Evolutionary conservation across 2,797 vertebrate species (phyloP).

Genomic region (Xiphorhynchus erythropygius): DNA sequence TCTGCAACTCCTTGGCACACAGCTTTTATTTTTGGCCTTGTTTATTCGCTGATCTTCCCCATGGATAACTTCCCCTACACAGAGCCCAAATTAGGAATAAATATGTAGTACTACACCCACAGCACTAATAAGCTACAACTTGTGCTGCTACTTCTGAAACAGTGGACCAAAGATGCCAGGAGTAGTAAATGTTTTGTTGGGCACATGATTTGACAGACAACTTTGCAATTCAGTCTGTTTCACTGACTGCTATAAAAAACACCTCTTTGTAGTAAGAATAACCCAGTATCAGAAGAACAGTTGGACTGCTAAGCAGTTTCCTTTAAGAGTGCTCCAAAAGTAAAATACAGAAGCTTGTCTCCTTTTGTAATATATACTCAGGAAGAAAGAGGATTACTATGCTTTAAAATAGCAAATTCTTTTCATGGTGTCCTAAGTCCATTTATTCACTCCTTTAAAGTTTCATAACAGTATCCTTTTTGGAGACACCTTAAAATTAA

Average conservation of each 20-base stretch:
- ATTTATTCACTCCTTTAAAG: not conserved
- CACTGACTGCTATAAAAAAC: not conserved
- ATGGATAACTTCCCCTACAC: slow-evolving; percentile 51
- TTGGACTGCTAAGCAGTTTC: not conserved
- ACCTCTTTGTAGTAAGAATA: not conserved
- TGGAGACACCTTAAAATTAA: not conserved
- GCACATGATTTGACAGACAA: not conserved
- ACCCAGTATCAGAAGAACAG: not conserved
- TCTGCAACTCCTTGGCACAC: not conserved
- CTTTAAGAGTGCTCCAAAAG: not conserved
- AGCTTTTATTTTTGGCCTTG: not conserved
- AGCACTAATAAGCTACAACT: slow-evolving; percentile 16
- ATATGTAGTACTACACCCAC: slow-evolving; percentile 36
- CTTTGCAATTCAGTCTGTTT: not conserved
- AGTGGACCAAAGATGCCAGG: not conserved
- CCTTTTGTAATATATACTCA: not conserved
- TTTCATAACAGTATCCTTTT: not conserved
- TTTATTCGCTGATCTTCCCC: slow-evolving; percentile 37
- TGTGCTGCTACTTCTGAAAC: not conserved
- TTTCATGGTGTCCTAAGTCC: not conserved
- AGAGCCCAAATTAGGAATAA: slow-evolving; percentile 67
- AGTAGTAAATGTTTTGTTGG: not conserved
- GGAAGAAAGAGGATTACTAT: not conserved
- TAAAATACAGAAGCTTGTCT: not conserved
- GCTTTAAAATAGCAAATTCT: not conserved